Percentiles rank a stretch among this genome's conserved stretches.
These are phyloP conservation scores for Synanthedon andrenaeformis DNA, from an alignment of 2,888 invertebrate species.

Conservation along the genomic window DNA sequence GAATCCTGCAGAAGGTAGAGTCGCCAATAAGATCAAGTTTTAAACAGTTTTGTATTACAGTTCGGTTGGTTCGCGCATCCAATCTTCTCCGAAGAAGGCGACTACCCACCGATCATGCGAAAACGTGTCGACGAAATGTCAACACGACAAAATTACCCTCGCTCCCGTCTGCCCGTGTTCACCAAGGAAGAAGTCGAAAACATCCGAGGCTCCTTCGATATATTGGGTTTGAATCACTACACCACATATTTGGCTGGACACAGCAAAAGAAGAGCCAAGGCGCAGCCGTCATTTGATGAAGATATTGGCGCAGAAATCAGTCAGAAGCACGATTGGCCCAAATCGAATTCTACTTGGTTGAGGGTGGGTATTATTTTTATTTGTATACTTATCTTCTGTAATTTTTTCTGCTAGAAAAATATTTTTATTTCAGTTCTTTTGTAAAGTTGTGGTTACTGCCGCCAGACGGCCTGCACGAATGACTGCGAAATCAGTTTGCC, in stretches of 20 bases:
- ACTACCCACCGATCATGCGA: constrained; percentile 77
- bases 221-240: constrained; percentile 82
- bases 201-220: constrained; percentile 75
- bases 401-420: too few species aligned
- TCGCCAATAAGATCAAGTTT: too few species aligned
- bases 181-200: constrained; percentile 69
- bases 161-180: constrained; percentile 74
- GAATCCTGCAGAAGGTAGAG: too few species aligned
- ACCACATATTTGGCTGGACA: constrained; percentile 65
- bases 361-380: constrained; percentile 31
- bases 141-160: constrained; percentile 63
- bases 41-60: constrained; percentile 29
- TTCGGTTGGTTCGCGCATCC: constrained; percentile 78
- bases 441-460: too few species aligned
- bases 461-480: too few species aligned
- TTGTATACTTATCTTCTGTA: background rate
- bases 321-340: constrained; percentile 62
- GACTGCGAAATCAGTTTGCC: too few species aligned
- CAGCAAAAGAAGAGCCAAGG: constrained; percentile 19
- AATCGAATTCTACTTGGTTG: constrained; percentile 59
- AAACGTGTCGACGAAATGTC: constrained; percentile 69
- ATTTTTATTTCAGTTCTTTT: too few species aligned
- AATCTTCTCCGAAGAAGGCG: constrained; percentile 71
- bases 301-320: constrained; percentile 43
- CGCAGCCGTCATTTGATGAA: constrained; percentile 37